Evolutionary conservation across 1,140 invertebrate species (phyloP), one percentile per base, ranked within the genome.

Genomic region (Babylonia areolata): DNA sequence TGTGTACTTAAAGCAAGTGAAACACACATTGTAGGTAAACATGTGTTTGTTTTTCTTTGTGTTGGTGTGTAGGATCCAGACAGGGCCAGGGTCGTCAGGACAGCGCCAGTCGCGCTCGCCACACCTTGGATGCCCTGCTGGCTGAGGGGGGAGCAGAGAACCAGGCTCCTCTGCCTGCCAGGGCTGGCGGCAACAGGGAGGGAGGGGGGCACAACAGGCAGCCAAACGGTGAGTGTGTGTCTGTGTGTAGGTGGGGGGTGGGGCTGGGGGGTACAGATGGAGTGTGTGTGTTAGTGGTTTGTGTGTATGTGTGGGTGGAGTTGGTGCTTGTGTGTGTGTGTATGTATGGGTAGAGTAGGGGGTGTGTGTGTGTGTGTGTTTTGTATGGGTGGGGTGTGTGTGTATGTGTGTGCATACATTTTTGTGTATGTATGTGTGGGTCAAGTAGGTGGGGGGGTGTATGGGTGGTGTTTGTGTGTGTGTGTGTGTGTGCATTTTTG

Each of bases 91-190:
- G 69, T 58, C 79, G 54, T n/a, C 33, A 17, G 15, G 51, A 42
- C 20, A 83, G 33, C 51, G 37, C 35, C 73, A 75, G 39, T 11
- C 82, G 84, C 31, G 81, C 84, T 9, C 79, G 86, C 3, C 87
- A 85, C 54, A 89, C 87, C 1, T 58, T 89, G 40, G 64, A 88
- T 46, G 42, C 85, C 75, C 88, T 89, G 15, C 73, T 89, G 39
- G 33, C 73, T 33, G 80, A 84, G 23, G 37, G 71, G 78, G 77
- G 82, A 54, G 69, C 58, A 28, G 64, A 39, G 23, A 15, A n/a
- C 12, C 6, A 37, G 37, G n/a, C 11, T n/a, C 33, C 75, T 15
- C 12, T n/a, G 33, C 20, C 78, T 1, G 37, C 78, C 5, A 51
- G 78, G 28, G 33, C 75, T 23, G 15, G 17, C 28, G 40, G 15